Evolutionary conservation across 2,888 invertebrate genomes (phyloP), one percentile per base, ranked within the genome.

Genomic region (Stomorhina lunata): DNA sequence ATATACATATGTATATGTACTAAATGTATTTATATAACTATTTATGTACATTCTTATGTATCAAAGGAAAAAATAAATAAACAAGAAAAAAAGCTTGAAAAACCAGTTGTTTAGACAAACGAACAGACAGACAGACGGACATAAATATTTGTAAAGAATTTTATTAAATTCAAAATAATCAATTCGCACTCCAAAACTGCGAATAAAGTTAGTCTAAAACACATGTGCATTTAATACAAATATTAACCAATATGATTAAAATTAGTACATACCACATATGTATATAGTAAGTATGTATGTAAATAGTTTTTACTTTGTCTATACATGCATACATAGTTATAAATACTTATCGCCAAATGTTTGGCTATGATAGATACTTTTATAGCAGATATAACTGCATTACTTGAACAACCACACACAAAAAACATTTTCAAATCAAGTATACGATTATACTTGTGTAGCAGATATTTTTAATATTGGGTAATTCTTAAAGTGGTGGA

Each of bases 211-310:
- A 55, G 29, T 48, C 48, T 61, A n/a, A n/a, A n/a, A n/a, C n/a
- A n/a, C 61, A 29, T 57, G 32, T 72, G 55, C 61, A 40, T 69
- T 72, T 65, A 79, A 48, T 37, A 79, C 37, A 40, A n/a, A n/a
- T n/a, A n/a, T n/a, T n/a, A n/a, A n/a, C n/a, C n/a, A n/a, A n/a
- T 48, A 66, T 66, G 66, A 79, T 80, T 80, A 73, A 80, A 66
- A 66, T 80, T 73, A 73, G 66, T 66, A 65, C 72, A 68, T 37
- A n/a, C n/a, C n/a, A n/a, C n/a, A n/a, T n/a, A n/a, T n/a, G n/a
- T n/a, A n/a, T n/a, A n/a, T n/a, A n/a, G n/a, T n/a, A n/a, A n/a
- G n/a, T n/a, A n/a, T n/a, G n/a, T n/a, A n/a, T n/a, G n/a, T n/a
- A n/a, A n/a, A n/a, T n/a, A n/a, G n/a, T n/a, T n/a, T n/a, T n/a